Evolutionary conservation across 1,140 invertebrate genomes (phyloP), one percentile per base, ranked within the genome.

Genomic region (Eurosta solidaginis): DNA sequence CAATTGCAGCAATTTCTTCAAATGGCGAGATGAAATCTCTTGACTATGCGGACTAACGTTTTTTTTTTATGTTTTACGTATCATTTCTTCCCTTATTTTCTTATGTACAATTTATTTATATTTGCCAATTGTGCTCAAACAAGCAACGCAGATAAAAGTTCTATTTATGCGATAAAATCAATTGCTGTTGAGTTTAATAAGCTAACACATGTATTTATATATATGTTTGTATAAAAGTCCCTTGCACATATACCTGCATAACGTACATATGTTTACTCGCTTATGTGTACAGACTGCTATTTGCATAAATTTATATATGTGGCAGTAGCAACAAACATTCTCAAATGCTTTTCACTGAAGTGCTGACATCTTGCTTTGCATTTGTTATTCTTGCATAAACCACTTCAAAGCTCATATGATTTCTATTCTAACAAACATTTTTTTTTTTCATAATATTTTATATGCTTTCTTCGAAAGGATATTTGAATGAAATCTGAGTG

Each of bases 1-100:
- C 59, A 68, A 68, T 42, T 68, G 59, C 59, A 40, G 59, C 59
- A 68, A 68, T 68, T 68, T 68, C n/a, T 40, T 68, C 36, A 40
- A 68, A 68, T 68, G 27, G 33, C 33, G 12, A 27, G 59, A 68
- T 68, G 40, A 68, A n/a, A 68, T 36, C 59, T 29, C 27, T 42
- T 68, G 20, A 68, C 33, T 40, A 68, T 68, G 59, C 33, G 29
- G 29, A 59, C 33, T 29, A 33, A 9, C 20, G 10, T 40, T 20
- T 68, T 68, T 22, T 33, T 33, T n/a, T 0, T 2, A 14, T 33
- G 14, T 33, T 33, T n/a, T 59, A 22, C 27, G 6, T 33, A 14
- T 59, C 36, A 10, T 33, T 20, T 59, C 12, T 20, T n/a, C 4
- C 40, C 22, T 29, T 9, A 36, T 10, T 7, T n/a, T 40, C n/a